These are phyloP conservation scores for Eucriotettix oculatus DNA, from an alignment of 2,888 invertebrate genomes.

Conservation along the genomic window DNA sequence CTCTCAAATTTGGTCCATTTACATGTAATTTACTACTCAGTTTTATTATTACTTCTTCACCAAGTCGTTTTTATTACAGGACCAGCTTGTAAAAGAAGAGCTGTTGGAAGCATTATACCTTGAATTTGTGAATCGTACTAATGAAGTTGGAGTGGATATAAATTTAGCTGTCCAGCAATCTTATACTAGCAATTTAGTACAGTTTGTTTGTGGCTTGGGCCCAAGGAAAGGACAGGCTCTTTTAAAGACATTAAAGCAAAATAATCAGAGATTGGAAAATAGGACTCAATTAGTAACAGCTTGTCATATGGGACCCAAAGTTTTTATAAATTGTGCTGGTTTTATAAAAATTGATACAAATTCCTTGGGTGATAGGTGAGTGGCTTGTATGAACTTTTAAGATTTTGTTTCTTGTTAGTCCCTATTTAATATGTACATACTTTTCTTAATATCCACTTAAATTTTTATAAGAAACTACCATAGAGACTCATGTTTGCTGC, in stretches of 20 bases:
- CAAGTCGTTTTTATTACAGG: constrained; percentile 18
- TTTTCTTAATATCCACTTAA: too few relatives aligned
- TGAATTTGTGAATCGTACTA: constrained; percentile 84
- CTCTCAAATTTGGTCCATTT: too few relatives aligned
- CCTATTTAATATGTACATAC: too few relatives aligned
- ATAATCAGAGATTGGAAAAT: constrained; percentile 83
- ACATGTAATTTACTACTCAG: background rate
- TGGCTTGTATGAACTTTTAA: background rate
- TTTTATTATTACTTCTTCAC: background rate
- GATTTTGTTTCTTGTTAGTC: background rate
- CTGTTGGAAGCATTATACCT: constrained; percentile 68
- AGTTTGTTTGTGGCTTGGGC: constrained; percentile 94
- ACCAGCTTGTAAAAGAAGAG: constrained; percentile 55
- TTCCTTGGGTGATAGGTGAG: constrained; percentile 64
- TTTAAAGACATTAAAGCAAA: constrained; percentile 73
- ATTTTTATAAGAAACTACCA: too few relatives aligned
- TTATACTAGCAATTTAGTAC: constrained; percentile 75
- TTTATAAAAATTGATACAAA: constrained; percentile 98
- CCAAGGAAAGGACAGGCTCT: constrained; percentile 84
- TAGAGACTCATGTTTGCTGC: too few relatives aligned
- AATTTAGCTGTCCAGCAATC: constrained; percentile 82
- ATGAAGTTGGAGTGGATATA: constrained; percentile 96
- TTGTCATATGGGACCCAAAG: constrained; percentile 95
- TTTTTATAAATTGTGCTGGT: constrained; percentile 97
- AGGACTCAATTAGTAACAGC: constrained; percentile 87